Evolutionary conservation across 2,797 vertebrate species (phyloP).

Genomic region (Fratercula arctica): DNA sequence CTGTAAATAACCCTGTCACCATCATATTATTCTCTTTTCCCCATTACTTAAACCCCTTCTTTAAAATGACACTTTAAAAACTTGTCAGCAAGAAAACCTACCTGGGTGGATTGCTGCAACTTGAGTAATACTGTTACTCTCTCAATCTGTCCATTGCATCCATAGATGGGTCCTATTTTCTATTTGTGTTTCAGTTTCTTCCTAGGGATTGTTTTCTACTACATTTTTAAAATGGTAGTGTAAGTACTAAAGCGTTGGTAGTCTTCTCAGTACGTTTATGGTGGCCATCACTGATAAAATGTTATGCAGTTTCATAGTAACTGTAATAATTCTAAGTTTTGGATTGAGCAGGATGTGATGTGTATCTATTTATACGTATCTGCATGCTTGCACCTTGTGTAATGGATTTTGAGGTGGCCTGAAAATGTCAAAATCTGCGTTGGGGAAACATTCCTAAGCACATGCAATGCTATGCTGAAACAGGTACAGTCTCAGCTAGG

Average conservation of each 20-base stretch:
- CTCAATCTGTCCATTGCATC: not conserved
- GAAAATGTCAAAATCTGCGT: not conserved
- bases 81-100: not conserved
- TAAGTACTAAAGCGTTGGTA: not conserved
- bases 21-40: not conserved
- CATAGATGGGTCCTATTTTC: not conserved
- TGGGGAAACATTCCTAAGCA: not conserved
- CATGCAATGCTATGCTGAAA: not conserved
- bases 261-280: not conserved
- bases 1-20: not conserved
- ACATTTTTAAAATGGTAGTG: not conserved
- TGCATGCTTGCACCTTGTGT: not conserved
- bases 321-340: not conserved
- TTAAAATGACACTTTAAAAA: not conserved
- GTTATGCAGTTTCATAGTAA: not conserved
- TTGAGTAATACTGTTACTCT: not conserved
- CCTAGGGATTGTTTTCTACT: not conserved
- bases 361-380: not conserved
- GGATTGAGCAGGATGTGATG: not conserved
- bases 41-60: not conserved
- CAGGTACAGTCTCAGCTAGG: not conserved
- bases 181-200: not conserved
- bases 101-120: not conserved
- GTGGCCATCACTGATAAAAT: not conserved
- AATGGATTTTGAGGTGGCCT: not conserved